Base-by-base conservation (phyloP, 2,797 vertebrate species). In the Martes flavigula region DNA sequence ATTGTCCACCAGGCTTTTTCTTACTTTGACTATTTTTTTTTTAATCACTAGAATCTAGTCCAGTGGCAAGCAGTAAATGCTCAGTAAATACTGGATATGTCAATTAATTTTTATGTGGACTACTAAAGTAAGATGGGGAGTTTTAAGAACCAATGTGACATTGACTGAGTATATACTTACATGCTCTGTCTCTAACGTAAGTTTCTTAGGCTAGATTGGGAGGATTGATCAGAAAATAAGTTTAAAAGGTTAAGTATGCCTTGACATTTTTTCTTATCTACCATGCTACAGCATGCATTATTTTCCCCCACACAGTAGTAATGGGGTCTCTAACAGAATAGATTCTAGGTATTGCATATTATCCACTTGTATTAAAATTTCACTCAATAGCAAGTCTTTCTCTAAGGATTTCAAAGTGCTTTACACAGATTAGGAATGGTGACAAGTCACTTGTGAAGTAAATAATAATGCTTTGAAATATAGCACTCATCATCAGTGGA, bases 391-490 rank as follows among this genome's bases (percentile, higher is more conserved):
- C 38, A 86, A 68, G 40, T 89, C n/a, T 93, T 95, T 94, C 87
- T 94, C 84, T 83, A 77, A 94, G 81, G 56, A 82, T 87, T 77
- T 87, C 70, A 92, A 58, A 96, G 51, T 94, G 32, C 51, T 95
- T 90, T 90, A 75, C 25, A 93, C 83, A 94, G 83, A 95, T 77
- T 70, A 91, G 14, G 64, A 83, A 89, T 91, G 62, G 56, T 84
- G 85, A 79, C 56, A 62, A 88, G 83, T 94, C 78, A 46, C 56
- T 96, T 93, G 73, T 86, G 87, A 88, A 94, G 48, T 96, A 94
- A 91, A 95, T 79, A 95, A 56, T 87, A 84, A 94, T 83, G 79
- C 83, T 91, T 91, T 91, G 43, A 86, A 94, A 91, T 97, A 87
- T 21, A 72, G 43, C 58, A 64, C 51, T 96, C 87, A 58, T 56